Base-by-base conservation (phyloP, 2,888 invertebrate species). In the Thecophora atra region DNA sequence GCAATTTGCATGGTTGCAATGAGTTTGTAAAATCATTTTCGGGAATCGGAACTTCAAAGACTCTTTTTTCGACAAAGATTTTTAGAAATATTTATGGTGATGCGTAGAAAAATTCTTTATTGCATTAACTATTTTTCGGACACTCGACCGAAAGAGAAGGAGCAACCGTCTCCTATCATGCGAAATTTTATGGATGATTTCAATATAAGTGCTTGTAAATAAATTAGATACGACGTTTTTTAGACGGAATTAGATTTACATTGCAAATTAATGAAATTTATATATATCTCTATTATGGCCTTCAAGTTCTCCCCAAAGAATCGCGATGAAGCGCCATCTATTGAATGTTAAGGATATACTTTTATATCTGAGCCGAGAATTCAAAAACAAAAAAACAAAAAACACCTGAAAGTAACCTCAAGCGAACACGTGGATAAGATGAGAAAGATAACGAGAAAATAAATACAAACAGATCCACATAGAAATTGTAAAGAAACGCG, bases 1-100 rank as follows among this genome's bases (percentile, higher is more conserved):
- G 13, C 60, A 47, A 67, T 69, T 69, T 60, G 47, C 51, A 69
- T 60, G 69, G 60, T 47, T 69, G 19, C 19, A 26, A 62, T 62
- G 60, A 62, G 17, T 69, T 60, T 19, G 69, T 60, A 60, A 69
- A 62, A 60, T 44, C 15, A 15, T 54, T 67, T 17, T 44, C 5
- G n/a, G n/a, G 17, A 21, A n/a, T 28, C 47, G 5, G 13, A 52
- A 67, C 64, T 6, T 19, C 47, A 15, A 21, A 21, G 15, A 64
- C 8, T 19, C 42, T 19, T 42, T 42, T 19, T 64, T 58, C 24
- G 19, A 21, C 44, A 58, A 24, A 64, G 26, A 26, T 47, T 64
- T 64, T 19, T 3, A 26, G 21, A 24, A 26, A 58, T 11, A 5
- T 63, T 63, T 1, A 37, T 63, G 63, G 13, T 42, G 4, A 19